Evolutionary conservation across 1,140 invertebrate genomes (phyloP).

Genomic region (Chironomus tepperi): DNA sequence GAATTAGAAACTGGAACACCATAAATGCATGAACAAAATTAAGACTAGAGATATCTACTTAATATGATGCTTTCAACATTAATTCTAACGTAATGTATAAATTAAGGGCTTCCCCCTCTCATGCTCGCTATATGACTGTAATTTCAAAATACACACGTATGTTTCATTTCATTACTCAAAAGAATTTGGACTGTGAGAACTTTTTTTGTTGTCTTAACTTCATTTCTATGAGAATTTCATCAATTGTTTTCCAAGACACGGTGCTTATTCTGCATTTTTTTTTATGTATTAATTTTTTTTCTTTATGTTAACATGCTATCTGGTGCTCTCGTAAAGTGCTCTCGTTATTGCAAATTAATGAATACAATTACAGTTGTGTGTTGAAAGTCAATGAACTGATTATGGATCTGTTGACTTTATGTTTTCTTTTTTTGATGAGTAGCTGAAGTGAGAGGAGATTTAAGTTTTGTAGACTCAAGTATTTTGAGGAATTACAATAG

Average conservation of each 20-base stretch:
- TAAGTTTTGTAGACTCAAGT: too few relatives aligned
- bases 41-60: background rate
- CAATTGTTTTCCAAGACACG: background rate
- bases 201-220: background rate
- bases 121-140: background rate
- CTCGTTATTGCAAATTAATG: conserved; percentile 22
- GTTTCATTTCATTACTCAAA: background rate
- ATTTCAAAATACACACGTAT: conserved; percentile 9
- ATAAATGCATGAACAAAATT: background rate
- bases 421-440: too few relatives aligned
- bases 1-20: too few relatives aligned
- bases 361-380: conserved; percentile 19
- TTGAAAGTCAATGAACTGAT: conserved; percentile 8
- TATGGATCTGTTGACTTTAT: background rate
- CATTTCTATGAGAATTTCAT: conserved; percentile 15
- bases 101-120: background rate
- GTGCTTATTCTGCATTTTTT: background rate
- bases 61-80: conserved; percentile 13
- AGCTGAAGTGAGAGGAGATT: too few relatives aligned
- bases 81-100: background rate
- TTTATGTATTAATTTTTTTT: conserved; percentile 22
- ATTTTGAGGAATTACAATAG: too few relatives aligned
- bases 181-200: conserved; percentile 21
- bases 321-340: background rate
- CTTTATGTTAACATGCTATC: conserved; percentile 10